Percentiles rank a stretch among this genome's conserved stretches.
These are phyloP conservation scores for Hycleus cichorii DNA, from an alignment of 1,140 invertebrate genomes.

Conservation along the genomic window DNA sequence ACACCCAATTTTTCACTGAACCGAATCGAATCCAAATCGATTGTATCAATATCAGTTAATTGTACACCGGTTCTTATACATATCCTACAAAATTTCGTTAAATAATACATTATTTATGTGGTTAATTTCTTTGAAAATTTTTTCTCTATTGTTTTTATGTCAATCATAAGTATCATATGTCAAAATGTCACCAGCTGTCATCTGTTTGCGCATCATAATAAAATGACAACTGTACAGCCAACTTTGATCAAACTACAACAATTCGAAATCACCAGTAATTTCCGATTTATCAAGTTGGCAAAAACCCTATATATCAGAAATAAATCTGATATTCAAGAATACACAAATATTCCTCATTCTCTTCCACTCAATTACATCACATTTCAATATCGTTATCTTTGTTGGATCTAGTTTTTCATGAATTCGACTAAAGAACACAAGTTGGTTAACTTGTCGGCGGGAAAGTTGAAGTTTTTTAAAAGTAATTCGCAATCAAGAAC, in stretches of 20 bases:
- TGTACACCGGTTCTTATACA: conserved; percentile 32
- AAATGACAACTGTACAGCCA: conserved; percentile 20
- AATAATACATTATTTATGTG: conserved; percentile 34
- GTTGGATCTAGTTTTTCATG: too few relatives aligned
- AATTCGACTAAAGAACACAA: too few relatives aligned
- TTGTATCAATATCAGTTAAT: conserved; percentile 31
- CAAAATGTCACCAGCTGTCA: conserved; percentile 38
- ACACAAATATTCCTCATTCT: too few relatives aligned
- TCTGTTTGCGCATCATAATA: conserved; percentile 23
- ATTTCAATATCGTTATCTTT: too few relatives aligned
- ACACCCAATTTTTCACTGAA: conserved; percentile 36
- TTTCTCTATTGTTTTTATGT: conserved; percentile 25
- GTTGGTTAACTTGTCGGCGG: too few relatives aligned
- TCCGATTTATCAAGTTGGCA: too few relatives aligned
- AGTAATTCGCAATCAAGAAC: too few relatives aligned
- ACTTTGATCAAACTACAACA: not conserved
- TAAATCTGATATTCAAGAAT: too few relatives aligned
- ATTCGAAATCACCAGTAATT: not conserved
- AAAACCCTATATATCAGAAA: too few relatives aligned
- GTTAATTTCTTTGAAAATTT: not conserved
- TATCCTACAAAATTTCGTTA: conserved; percentile 37
- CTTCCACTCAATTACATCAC: too few relatives aligned
- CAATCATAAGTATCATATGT: conserved; percentile 40
- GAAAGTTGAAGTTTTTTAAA: too few relatives aligned
- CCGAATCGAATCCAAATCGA: conserved; percentile 34